Percentiles rank a stretch among this genome's conserved stretches.
These are phyloP conservation scores for Elaphurus davidianus DNA, from an alignment of 2,113 vertebrate species.

Conservation along the genomic window DNA sequence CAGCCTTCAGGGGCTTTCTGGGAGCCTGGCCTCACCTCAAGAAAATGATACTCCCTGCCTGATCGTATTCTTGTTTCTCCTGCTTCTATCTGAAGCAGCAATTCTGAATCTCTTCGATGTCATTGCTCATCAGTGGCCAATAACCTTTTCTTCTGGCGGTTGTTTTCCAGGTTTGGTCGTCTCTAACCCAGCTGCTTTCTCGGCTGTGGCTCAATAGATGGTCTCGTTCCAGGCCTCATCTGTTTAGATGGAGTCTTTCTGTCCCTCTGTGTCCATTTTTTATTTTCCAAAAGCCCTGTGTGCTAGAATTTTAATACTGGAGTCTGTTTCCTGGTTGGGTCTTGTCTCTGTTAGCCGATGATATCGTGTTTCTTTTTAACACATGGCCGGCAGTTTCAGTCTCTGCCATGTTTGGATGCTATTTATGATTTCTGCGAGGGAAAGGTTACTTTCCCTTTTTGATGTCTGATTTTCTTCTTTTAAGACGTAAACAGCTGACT, in stretches of 20 bases:
- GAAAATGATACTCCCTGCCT: constrained; percentile 44
- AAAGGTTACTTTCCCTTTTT: constrained; percentile 65
- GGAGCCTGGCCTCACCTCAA: constrained; percentile 20
- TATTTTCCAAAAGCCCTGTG: constrained; percentile 80
- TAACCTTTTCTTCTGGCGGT: constrained; percentile 62
- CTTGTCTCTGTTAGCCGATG: constrained; percentile 79
- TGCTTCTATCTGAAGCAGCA: constrained; percentile 61
- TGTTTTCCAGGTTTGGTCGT: constrained; percentile 37
- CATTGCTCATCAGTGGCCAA: constrained; percentile 61
- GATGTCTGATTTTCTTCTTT: constrained; percentile 21
- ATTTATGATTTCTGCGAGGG: constrained; percentile 67
- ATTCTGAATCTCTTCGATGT: constrained; percentile 66
- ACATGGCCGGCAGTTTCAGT: constrained; percentile 65
- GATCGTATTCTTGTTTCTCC: constrained; percentile 49
- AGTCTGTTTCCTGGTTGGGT: constrained; percentile 82
- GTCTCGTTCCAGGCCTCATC: constrained; percentile 72
- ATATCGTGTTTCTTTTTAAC: constrained; percentile 82
- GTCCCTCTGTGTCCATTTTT: constrained; percentile 77
- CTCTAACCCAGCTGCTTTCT: constrained; percentile 66
- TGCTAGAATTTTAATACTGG: constrained; percentile 82
- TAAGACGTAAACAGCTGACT: constrained; percentile 45
- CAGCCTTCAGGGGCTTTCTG: background rate
- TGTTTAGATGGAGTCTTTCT: constrained; percentile 75
- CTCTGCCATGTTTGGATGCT: constrained; percentile 66
- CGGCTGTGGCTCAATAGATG: constrained; percentile 58